Evolutionary conservation across 2,113 vertebrate species (phyloP).

Genomic region (Epinephelus moara): DNA sequence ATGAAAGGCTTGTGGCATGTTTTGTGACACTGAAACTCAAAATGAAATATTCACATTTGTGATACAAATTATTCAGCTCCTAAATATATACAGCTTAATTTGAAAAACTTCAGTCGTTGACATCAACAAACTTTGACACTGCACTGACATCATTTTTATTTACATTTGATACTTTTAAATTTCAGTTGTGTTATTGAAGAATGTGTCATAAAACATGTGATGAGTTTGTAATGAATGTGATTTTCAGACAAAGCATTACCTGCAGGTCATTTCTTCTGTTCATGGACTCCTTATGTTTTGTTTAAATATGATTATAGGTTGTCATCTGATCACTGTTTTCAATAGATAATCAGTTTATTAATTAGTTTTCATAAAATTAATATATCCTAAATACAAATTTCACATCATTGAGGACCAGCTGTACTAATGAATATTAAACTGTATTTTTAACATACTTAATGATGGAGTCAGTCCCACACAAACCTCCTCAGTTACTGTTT

Average conservation of each 20-base stretch:
- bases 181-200: not conserved
- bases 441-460: slow-evolving; percentile 4
- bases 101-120: not conserved
- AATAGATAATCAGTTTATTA: not conserved
- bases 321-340: slow-evolving; percentile 5
- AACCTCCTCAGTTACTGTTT: not conserved
- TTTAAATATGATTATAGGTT: not conserved
- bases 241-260: slow-evolving; percentile 6
- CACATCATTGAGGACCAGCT: slow-evolving; percentile 21
- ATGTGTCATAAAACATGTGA: slow-evolving; percentile 27
- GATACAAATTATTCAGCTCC: not conserved
- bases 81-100: not conserved
- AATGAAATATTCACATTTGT: slow-evolving; percentile 5
- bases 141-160: not conserved
- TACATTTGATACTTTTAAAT: not conserved
- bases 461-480: not conserved
- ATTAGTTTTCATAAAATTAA: slow-evolving; percentile 7
- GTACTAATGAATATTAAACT: slow-evolving; percentile 6
- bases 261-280: slow-evolving; percentile 14
- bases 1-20: not conserved
- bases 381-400: not conserved
- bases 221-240: not conserved
- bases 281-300: slow-evolving; percentile 1
- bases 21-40: slow-evolving; percentile 29
- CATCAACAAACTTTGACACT: not conserved